phyloP scores from a whole-genome alignment of 2,113 vertebrate species.

The Oncorhynchus nerka region DNA sequence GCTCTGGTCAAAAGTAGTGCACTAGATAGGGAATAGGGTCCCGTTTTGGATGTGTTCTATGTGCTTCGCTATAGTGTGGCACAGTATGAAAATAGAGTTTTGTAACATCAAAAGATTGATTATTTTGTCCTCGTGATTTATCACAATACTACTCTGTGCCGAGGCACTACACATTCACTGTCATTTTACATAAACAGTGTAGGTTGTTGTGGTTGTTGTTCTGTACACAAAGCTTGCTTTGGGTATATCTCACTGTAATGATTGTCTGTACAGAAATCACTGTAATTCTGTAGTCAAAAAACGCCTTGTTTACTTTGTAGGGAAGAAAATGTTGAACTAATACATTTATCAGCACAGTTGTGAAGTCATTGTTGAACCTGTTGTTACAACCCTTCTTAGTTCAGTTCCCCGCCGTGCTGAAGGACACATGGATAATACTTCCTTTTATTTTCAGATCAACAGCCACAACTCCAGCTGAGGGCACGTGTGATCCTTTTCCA shows the following conservation, averaged over 20 bases:
- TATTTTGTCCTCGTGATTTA: too few relatives aligned
- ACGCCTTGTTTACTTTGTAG: background rate
- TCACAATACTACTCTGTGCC: too few relatives aligned
- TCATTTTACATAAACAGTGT: too few relatives aligned
- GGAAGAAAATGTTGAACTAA: background rate
- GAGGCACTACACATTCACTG: too few relatives aligned
- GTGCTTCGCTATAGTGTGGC: too few relatives aligned
- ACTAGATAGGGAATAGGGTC: too few relatives aligned
- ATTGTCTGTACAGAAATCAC: background rate
- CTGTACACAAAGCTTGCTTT: background rate
- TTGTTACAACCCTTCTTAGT: background rate
- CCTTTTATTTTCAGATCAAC: background rate
- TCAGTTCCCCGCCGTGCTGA: background rate
- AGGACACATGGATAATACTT: background rate
- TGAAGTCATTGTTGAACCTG: background rate
- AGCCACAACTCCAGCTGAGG: background rate
- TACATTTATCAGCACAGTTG: background rate
- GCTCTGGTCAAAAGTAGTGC: background rate
- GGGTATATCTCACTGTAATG: background rate
- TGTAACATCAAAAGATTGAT: too few relatives aligned
- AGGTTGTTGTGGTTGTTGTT: background rate
- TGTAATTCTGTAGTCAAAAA: background rate
- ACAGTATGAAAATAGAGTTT: too few relatives aligned
- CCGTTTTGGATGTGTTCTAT: too few relatives aligned
- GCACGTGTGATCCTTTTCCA: background rate